Evolutionary conservation across 1,140 invertebrate genomes (phyloP).

Genomic region (Leptopilina boulardi): DNA sequence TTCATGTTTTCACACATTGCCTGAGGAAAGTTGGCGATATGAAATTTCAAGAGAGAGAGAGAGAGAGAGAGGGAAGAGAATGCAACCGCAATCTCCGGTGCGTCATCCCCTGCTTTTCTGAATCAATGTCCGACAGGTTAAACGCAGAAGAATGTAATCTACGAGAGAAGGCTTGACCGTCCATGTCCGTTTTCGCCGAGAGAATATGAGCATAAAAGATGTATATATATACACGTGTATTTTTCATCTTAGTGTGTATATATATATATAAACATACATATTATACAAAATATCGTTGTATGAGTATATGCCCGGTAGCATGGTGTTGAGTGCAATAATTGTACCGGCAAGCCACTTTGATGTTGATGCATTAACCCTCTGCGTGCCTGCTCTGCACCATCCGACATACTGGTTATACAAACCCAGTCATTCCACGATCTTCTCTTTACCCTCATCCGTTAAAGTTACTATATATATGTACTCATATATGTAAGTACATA

Average conservation of each 20-base stretch:
- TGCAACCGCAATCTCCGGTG: slow-evolving; percentile 25
- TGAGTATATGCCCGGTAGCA: slow-evolving; percentile 25
- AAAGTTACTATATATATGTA: not conserved
- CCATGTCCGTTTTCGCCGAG: slow-evolving; percentile 16
- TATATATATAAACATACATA: not conserved
- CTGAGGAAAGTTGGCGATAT: slow-evolving; percentile 33
- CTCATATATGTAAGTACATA: slow-evolving; percentile 11
- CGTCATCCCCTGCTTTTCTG: slow-evolving; percentile 53
- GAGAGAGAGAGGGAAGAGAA: not conserved
- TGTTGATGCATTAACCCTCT: slow-evolving; percentile 68
- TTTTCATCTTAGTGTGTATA: no score
- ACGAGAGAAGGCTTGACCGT: slow-evolving; percentile 41
- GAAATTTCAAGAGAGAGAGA: slow-evolving; percentile 10
- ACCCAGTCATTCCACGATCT: slow-evolving; percentile 36
- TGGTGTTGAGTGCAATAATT: slow-evolving; percentile 66
- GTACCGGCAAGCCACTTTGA: slow-evolving; percentile 67
- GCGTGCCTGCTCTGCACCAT: slow-evolving; percentile 20
- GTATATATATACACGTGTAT: slow-evolving; percentile 6
- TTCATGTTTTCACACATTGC: not conserved
- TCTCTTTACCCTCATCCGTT: slow-evolving; percentile 14
- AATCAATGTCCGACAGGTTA: slow-evolving; percentile 64
- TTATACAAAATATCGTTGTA: no score
- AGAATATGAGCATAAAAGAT: slow-evolving; percentile 25
- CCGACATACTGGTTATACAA: slow-evolving; percentile 30
- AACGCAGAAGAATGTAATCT: slow-evolving; percentile 65